phyloP scores from a whole-genome alignment of 2,113 vertebrate genomes.

The Nannobrachium achirus region DNA sequence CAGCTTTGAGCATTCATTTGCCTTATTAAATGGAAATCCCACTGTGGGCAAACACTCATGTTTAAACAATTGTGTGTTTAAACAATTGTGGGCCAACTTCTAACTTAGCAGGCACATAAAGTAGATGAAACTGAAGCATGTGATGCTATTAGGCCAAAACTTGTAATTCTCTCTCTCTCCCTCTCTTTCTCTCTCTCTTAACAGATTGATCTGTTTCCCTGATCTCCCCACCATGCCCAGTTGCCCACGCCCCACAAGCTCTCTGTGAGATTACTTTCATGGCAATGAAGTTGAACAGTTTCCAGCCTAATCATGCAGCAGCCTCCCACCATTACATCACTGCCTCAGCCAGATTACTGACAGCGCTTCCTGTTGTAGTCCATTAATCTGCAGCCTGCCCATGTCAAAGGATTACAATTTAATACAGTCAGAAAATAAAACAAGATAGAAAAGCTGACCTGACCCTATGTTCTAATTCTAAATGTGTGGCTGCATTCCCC shows the following conservation, averaged over 20 bases:
- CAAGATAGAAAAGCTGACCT: background rate
- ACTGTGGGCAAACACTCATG: too few species aligned
- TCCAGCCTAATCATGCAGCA: conserved; percentile 17
- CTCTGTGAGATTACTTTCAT: background rate
- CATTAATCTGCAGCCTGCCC: conserved; percentile 42
- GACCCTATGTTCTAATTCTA: background rate
- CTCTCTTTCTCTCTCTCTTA: too few species aligned
- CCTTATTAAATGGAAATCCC: too few species aligned
- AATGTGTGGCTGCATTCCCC: background rate
- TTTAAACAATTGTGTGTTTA: too few species aligned
- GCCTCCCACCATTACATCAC: conserved; percentile 4
- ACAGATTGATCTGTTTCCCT: background rate
- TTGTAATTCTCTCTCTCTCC: too few species aligned
- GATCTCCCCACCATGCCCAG: background rate
- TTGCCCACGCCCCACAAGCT: background rate
- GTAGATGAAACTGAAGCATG: too few species aligned
- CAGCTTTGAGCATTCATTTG: too few species aligned
- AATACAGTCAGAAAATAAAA: conserved; percentile 14
- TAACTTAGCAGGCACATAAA: too few species aligned
- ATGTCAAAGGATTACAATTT: conserved; percentile 48
- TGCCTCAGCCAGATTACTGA: conserved; percentile 10
- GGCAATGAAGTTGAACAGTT: conserved; percentile 16
- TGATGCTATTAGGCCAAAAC: too few species aligned
- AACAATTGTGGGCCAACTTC: too few species aligned
- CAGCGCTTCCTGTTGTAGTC: conserved; percentile 42